phyloP scores from a whole-genome alignment of 1,140 invertebrate genomes.

The Trachymyrmex cornetzi region DNA sequence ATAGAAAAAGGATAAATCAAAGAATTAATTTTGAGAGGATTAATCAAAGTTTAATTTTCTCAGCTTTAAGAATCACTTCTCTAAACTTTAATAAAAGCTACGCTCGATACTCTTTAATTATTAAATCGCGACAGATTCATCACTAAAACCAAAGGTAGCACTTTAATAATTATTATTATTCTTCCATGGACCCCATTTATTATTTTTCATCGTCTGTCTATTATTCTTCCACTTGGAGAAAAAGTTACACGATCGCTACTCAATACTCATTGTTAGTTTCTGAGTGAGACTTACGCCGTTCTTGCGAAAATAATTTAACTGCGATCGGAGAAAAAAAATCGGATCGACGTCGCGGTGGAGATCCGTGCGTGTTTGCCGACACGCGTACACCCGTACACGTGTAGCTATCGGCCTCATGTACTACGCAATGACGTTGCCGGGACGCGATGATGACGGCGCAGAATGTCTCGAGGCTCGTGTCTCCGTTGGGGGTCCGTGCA shows the following conservation, averaged over 20 bases:
- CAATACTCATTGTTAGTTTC: background rate
- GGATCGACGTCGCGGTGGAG: background rate
- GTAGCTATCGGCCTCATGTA: conserved; percentile 53
- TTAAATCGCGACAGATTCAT: background rate
- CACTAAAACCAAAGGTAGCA: background rate
- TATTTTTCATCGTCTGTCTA: too few species aligned
- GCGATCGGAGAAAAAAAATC: conserved; percentile 38
- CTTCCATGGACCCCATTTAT: background rate
- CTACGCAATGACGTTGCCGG: conserved; percentile 68
- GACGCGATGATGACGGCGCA: conserved; percentile 73
- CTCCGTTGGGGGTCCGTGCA: conserved; percentile 83
- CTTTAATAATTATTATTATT: background rate
- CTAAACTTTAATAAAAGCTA: background rate
- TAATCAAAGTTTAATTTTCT: background rate
- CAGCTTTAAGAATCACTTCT: background rate
- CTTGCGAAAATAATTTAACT: conserved; percentile 1
- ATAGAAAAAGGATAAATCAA: background rate
- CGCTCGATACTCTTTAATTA: background rate
- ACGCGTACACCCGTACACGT: conserved; percentile 25
- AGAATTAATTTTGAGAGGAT: background rate
- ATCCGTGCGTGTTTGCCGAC: conserved; percentile 19
- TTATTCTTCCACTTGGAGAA: too few species aligned
- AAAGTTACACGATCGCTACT: too few species aligned
- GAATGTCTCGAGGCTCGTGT: conserved; percentile 76
- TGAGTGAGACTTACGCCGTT: background rate